Base-by-base conservation (phyloP, 2,797 vertebrate genomes). In the Jordanella pulchra region DNA sequence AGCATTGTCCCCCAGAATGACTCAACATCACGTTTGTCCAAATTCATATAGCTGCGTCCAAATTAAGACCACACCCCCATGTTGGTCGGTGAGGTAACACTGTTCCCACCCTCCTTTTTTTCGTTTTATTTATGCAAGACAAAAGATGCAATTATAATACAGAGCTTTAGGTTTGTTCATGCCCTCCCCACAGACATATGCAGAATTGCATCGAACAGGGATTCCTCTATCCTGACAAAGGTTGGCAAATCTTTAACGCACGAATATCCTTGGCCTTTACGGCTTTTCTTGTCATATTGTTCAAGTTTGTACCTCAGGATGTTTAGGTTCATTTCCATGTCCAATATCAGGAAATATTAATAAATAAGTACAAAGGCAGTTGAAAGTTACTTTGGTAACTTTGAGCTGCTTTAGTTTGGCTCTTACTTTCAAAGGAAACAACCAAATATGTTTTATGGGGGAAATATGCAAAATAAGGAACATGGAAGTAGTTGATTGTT, bases 31-130 rank as follows among this genome's bases (percentile, higher is more conserved):
- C 89, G 84, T 90, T 89, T 90, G 89, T 90, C 84, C 86, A 84
- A 90, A 91, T 89, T 90, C 92, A 94, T 93, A 94, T 94, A 94
- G 35, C 69, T 71, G 85, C 47, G 77, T 83, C 79, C 81, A 91
- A 25, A 64, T 23, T 11, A 42, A 90, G 91, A 44, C 88, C 92
- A 93, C 68, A 90, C 93, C 92, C 73, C 90, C 89, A 88, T 30
- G 79, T 87, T 91, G 90, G 84, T 87, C 87, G 83, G 83, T 92
- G 91, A 92, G 88, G 87, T 90, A 91, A 86, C 83, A 78, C 66
- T 83, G 90, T 89, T 87, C 88, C 92, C 93, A 91, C 92, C 93
- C 92, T 92, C 88, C 76, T 84, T 87, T 50, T 86, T 88, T 88
- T 93, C 90, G 85, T 89, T 85, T 86, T 84, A 76, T 86, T 83